Conservation (phyloP, 2,797 vertebrate species). For the Eleutherodactylus coqui region DNA sequence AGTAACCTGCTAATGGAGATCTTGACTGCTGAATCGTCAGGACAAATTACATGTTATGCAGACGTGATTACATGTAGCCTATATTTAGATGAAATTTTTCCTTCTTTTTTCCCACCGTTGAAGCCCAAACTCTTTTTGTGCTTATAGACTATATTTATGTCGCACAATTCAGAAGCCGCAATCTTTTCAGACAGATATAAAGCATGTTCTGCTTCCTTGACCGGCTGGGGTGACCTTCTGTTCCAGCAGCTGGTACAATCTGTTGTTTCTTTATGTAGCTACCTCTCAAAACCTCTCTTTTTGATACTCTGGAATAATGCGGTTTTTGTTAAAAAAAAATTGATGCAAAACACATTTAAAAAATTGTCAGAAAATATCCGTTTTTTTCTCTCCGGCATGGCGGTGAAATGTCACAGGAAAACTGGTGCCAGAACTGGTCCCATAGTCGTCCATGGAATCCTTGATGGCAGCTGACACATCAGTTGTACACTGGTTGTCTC, state of each 20-base stretch:
- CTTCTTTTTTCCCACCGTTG: too few species aligned
- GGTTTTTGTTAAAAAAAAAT: background rate
- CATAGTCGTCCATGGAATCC: too few species aligned
- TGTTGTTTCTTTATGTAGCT: background rate
- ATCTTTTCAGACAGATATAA: background rate
- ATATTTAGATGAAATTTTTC: background rate
- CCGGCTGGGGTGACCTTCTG: conserved; percentile 24
- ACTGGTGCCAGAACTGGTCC: too few species aligned
- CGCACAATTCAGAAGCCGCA: background rate
- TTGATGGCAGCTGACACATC: too few species aligned
- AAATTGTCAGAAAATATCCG: background rate
- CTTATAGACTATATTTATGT: background rate
- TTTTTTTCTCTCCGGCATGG: too few species aligned
- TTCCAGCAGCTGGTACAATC: conserved; percentile 25
- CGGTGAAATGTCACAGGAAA: too few species aligned
- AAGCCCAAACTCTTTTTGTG: background rate
- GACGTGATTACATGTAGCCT: background rate
- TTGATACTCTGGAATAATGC: background rate
- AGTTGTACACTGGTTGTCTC: too few species aligned
- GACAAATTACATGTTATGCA: background rate
- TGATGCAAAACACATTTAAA: background rate
- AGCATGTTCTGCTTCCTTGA: conserved; percentile 1
- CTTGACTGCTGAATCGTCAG: background rate
- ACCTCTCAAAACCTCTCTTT: background rate
- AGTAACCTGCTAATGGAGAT: background rate